Evolutionary conservation across 2,888 invertebrate species (phyloP).

Genomic region (Acanthoscelides obtectus): DNA sequence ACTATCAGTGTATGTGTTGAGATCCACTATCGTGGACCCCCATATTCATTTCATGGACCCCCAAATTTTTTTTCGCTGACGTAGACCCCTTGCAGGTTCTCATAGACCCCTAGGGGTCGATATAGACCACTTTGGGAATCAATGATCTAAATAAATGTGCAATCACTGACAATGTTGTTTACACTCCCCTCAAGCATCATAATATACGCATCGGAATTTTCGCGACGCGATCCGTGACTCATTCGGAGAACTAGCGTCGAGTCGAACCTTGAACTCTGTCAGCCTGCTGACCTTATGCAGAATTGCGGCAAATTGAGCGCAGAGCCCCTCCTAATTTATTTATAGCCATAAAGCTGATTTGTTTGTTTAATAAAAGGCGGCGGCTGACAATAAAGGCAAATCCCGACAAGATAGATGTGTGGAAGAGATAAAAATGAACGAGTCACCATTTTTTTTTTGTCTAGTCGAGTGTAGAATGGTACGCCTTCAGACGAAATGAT

Average conservation of each 20-base stretch:
- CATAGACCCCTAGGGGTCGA: no score
- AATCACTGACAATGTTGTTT: no score
- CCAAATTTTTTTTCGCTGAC: no score
- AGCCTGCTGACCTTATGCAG: neutral
- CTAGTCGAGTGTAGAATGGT: neutral
- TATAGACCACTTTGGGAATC: no score
- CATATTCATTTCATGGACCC: no score
- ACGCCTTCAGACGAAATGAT: neutral
- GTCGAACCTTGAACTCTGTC: neutral
- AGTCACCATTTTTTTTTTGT: neutral
- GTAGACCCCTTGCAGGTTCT: no score
- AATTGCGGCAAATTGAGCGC: neutral
- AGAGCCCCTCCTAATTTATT: neutral
- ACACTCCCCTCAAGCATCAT: no score
- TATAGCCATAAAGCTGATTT: neutral
- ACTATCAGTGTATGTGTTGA: no score
- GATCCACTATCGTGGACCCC: no score
- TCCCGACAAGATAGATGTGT: neutral
- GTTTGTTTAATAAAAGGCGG: neutral
- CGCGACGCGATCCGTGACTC: neutral
- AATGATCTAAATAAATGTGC: no score
- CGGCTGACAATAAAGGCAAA: neutral
- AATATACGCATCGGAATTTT: no score
- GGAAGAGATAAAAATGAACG: neutral
- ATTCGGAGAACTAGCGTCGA: neutral